phyloP scores from a whole-genome alignment of 2,888 invertebrate genomes.

The Drosophila multiciliata region DNA sequence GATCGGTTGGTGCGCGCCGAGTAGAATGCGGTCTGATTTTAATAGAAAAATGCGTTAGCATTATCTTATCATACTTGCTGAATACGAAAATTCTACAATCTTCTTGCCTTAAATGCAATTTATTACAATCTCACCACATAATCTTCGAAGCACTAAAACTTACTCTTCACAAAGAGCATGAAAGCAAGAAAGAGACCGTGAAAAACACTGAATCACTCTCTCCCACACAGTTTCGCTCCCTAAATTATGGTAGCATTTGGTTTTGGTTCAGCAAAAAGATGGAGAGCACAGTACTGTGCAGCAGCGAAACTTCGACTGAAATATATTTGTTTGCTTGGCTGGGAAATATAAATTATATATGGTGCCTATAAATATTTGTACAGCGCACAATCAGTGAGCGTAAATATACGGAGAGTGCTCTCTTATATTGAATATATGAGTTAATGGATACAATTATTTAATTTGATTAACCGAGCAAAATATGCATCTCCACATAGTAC shows the following conservation, averaged over 20 bases:
- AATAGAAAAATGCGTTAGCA: conserved; percentile 9
- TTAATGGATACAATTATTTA: background rate
- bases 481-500: background rate
- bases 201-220: background rate
- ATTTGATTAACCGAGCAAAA: background rate
- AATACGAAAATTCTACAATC: conserved; percentile 27
- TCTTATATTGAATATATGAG: background rate
- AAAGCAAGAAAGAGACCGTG: background rate
- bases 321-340: background rate
- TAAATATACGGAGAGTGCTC: background rate
- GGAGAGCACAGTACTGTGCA: background rate
- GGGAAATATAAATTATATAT: background rate
- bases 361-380: background rate
- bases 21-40: conserved; percentile 16
- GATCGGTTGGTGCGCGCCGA: conserved; percentile 6
- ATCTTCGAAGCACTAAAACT: background rate
- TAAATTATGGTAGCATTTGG: background rate
- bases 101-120: conserved; percentile 33
- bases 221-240: background rate
- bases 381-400: background rate
- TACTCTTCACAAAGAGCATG: conserved; percentile 2
- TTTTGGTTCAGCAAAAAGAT: background rate
- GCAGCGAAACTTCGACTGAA: background rate
- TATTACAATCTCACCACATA: conserved; percentile 18
- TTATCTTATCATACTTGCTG: conserved; percentile 45